Evolutionary conservation across 2,113 vertebrate genomes (phyloP).

Genomic region (Colinus virginianus): DNA sequence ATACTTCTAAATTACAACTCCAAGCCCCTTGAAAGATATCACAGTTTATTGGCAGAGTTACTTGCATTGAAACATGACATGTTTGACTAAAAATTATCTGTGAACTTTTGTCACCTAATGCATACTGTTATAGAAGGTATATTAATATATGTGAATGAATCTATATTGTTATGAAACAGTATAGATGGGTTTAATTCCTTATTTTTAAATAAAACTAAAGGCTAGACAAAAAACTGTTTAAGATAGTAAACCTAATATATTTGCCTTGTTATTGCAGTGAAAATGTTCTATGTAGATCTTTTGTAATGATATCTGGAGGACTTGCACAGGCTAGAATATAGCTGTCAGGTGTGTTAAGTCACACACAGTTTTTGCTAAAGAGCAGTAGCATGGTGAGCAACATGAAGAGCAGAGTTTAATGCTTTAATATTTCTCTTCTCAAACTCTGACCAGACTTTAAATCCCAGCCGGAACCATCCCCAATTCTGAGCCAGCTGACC

Average conservation of each 20-base stretch:
- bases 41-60: neutral
- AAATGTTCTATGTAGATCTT: neutral
- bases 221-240: neutral
- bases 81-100: neutral
- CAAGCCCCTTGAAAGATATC: neutral
- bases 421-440: neutral
- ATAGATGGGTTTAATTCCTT: neutral
- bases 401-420: neutral
- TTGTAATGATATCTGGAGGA: neutral
- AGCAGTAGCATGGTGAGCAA: neutral
- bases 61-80: neutral
- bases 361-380: neutral
- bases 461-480: conserved; percentile 93
- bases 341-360: accelerated
- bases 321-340: neutral
- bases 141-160: no score
- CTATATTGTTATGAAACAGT: neutral
- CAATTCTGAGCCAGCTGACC: conserved; percentile 91
- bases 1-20: neutral
- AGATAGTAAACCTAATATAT: neutral
- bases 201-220: neutral
- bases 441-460: conserved; percentile 84
- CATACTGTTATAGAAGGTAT: neutral
- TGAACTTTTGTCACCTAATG: neutral
- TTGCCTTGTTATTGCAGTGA: neutral